A percentile compares a stretch with the other conserved stretches of the same genome.
These are phyloP conservation scores for Lomographa bimaculata DNA, from an alignment of 2,888 invertebrate species.

Conservation along the genomic window DNA sequence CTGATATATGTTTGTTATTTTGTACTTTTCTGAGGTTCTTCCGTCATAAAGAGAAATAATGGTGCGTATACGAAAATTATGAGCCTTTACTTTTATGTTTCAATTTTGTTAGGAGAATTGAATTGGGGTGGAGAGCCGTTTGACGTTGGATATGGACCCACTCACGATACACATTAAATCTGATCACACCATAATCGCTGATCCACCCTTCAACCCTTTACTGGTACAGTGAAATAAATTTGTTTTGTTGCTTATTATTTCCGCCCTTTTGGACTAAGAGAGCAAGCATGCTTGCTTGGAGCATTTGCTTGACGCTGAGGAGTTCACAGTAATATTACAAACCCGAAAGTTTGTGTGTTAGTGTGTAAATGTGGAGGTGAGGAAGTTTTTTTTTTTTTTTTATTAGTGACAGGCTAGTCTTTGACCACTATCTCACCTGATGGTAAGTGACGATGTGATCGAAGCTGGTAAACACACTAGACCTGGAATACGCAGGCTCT, in stretches of 20 bases:
- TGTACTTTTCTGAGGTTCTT: constrained; percentile 30
- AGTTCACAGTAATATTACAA: too few relatives aligned
- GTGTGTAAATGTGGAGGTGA: too few relatives aligned
- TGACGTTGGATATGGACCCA: constrained; percentile 22
- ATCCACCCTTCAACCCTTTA: constrained; percentile 17
- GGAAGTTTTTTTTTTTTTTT: too few relatives aligned
- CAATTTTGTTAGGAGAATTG: constrained; percentile 36
- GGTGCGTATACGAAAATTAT: constrained; percentile 30
- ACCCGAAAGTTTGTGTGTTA: too few relatives aligned
- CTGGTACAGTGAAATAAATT: constrained; percentile 9
- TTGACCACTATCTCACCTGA: too few relatives aligned
- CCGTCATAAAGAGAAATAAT: constrained; percentile 29
- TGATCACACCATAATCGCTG: constrained; percentile 29
- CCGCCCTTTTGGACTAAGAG: constrained; percentile 5
- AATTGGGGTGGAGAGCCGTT: constrained; percentile 28
- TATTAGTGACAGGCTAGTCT: too few relatives aligned
- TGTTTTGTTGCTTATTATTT: constrained; percentile 19
- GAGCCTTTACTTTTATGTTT: constrained; percentile 36
- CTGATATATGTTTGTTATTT: constrained; percentile 20
- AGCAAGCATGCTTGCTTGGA: too few relatives aligned
- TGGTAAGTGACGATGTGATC: too few relatives aligned
- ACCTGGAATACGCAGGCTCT: too few relatives aligned
- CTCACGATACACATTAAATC: constrained; percentile 24
- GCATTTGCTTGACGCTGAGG: too few relatives aligned
- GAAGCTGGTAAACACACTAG: too few relatives aligned